Conservation (phyloP, 2,113 vertebrate species). For the Phylloscopus trochiloides region DNA sequence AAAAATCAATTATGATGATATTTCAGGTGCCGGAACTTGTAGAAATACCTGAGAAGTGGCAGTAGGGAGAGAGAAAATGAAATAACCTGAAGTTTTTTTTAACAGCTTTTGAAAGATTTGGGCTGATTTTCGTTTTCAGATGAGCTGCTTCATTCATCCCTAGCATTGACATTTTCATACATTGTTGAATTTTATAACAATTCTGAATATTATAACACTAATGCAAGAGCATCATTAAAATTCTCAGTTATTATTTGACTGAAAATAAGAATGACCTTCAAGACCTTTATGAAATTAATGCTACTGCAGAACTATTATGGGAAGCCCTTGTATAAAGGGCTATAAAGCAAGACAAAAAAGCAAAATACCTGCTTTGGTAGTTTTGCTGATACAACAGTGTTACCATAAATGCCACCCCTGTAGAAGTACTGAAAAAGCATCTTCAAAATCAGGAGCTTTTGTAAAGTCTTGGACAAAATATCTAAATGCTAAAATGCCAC, state of each 20-base stretch:
- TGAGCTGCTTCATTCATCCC: constrained; percentile 27
- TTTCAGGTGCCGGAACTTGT: background rate
- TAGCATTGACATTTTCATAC: constrained; percentile 39
- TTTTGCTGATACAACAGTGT: constrained; percentile 45
- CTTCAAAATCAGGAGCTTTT: constrained; percentile 48
- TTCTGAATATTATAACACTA: constrained; percentile 37
- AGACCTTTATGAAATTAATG: constrained; percentile 41
- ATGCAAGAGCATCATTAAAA: constrained; percentile 41
- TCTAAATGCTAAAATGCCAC: constrained; percentile 63
- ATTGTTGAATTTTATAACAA: constrained; percentile 58
- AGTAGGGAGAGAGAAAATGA: background rate
- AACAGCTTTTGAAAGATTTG: background rate
- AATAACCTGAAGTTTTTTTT: background rate
- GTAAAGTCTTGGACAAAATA: constrained; percentile 19
- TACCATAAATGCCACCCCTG: constrained; percentile 13
- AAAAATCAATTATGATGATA: constrained; percentile 29
- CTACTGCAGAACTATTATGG: background rate
- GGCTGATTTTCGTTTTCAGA: background rate
- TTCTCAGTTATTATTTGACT: background rate
- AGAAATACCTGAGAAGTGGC: constrained; percentile 8
- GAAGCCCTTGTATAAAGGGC: constrained; percentile 45
- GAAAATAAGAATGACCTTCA: constrained; percentile 57
- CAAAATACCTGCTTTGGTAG: constrained; percentile 13
- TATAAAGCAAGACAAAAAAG: constrained; percentile 56
- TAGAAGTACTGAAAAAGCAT: constrained; percentile 2